Base-by-base conservation (phyloP, 2,113 vertebrate species). In the Neomonachus schauinslandi region DNA sequence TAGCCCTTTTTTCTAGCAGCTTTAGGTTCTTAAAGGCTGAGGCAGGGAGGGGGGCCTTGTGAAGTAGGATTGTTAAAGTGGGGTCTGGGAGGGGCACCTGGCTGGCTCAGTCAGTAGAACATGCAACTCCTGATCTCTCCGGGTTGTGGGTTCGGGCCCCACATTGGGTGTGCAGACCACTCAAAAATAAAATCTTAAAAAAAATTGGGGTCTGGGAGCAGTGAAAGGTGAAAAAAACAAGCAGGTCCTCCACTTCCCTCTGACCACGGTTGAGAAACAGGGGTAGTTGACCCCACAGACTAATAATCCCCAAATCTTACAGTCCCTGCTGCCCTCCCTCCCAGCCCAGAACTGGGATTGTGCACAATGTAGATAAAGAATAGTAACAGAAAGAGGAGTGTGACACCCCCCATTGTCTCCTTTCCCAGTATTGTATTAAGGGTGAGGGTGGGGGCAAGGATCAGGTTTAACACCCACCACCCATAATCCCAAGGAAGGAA, bases 21-120 rank as follows among this genome's bases (percentile, higher is more conserved):
- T 96, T 93, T 83, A 96, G 36, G 76, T 39, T 80, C 39, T 63
- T 22, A 36, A 95, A 87, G 49, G 19, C 36, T 15, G 36, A 94
- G 36, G 80, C 24, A 84, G 51, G 13, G 49, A 14, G 21, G 61
- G 69, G 31, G 8, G 4, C 12, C 79, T 63, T 89, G 42, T 65
- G 84, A 96, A 55, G 7, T 76, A 28, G 31, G 53, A 77, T 77
- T 84, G 31, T 88, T 88, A 42, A 69, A 95, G 55, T 81, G 39
- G 31, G 39, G 18, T 72, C 79, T 95, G 85, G 46, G 94, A 81
- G 39, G 74, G 74, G 7, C 42, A 77, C 24, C 74, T 49, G 74
- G 14, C 28, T 77, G 28, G 74, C 26, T 77, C 42, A 49, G 74
- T 77, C 74, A 16, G 26, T 31, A 77, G 7, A 49, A 26, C 15